Conservation (phyloP, 2,797 vertebrate species). For the Carduelis carduelis region DNA sequence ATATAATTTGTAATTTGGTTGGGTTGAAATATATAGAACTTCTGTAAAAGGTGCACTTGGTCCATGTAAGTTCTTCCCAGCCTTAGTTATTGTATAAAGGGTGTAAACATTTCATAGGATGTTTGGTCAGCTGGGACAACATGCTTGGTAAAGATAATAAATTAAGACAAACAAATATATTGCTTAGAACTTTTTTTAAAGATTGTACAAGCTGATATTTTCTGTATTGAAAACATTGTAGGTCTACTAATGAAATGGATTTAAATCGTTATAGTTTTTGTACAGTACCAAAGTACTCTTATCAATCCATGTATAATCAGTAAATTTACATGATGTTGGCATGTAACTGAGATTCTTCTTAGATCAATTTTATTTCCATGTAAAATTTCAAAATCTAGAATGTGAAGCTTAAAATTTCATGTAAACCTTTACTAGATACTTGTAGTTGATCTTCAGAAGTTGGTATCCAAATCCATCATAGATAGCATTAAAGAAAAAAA, state of each 20-base stretch:
- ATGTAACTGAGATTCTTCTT: not conserved
- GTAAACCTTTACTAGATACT: not conserved
- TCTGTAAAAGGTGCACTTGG: not conserved
- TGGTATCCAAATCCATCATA: not conserved
- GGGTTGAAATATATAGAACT: not conserved
- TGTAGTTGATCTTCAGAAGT: not conserved
- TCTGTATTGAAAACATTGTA: not conserved
- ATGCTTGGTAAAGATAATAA: not conserved
- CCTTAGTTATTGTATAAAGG: not conserved
- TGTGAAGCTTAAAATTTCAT: not conserved
- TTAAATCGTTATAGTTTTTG: not conserved
- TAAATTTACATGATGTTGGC: not conserved
- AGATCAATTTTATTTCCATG: not conserved
- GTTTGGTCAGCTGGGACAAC: not conserved
- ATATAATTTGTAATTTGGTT: not conserved
- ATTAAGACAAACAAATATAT: not conserved
- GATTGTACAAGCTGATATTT: not conserved
- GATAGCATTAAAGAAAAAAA: not conserved
- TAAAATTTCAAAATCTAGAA: not conserved
- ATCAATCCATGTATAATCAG: not conserved
- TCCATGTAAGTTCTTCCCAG: not conserved
- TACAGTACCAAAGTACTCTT: not conserved
- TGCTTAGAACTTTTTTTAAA: not conserved
- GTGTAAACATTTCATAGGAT: not conserved
- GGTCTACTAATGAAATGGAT: not conserved